These are phyloP conservation scores for Phrynocephalus guinanensis DNA, from an alignment of 2,797 vertebrate genomes.

Conservation along the genomic window DNA sequence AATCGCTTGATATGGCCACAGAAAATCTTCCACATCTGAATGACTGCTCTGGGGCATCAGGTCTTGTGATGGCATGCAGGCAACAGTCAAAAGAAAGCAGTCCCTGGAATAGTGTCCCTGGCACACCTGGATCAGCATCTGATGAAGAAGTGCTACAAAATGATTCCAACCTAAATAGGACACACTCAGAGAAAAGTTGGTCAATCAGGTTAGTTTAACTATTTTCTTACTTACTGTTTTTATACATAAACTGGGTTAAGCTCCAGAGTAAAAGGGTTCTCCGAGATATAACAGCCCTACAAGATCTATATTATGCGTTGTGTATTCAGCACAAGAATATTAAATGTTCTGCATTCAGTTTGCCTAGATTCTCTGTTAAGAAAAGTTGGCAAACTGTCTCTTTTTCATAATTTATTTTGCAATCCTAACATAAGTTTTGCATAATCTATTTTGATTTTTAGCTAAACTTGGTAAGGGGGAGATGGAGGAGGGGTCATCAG, in stretches of 20 bases:
- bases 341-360: background rate
- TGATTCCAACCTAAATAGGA: constrained; percentile 36
- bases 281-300: background rate
- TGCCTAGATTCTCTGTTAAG: background rate
- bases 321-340: background rate
- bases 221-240: background rate
- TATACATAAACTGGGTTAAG: background rate
- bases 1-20: background rate
- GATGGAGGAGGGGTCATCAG: no score
- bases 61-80: constrained; percentile 54
- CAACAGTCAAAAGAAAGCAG: constrained; percentile 49
- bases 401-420: background rate
- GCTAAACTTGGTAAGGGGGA: background rate
- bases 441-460: background rate
- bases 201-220: constrained; percentile 84
- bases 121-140: constrained; percentile 28
- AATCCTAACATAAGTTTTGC: background rate
- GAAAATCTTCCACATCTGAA: constrained; percentile 15
- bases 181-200: constrained; percentile 77
- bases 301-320: background rate
- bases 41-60: constrained; percentile 22
- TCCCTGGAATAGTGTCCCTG: constrained; percentile 49
- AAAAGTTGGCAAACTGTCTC: background rate
- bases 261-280: background rate
- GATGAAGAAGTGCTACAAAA: constrained; percentile 55